Evolutionary conservation across 2,888 invertebrate genomes (phyloP).

Genomic region (Eutolmus rufibarbis): DNA sequence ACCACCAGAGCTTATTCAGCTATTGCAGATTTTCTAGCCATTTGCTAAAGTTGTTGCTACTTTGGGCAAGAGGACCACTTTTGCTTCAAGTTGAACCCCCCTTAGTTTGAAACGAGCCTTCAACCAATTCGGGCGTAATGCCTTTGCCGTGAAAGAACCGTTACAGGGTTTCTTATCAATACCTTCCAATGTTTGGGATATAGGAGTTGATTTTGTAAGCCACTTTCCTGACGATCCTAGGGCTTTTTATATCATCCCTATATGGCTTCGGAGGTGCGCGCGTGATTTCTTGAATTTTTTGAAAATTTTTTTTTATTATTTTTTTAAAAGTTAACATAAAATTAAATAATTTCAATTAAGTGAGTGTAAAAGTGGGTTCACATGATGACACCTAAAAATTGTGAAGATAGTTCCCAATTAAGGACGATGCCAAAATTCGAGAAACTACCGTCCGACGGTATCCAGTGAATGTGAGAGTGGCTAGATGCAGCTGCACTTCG

Average conservation of each 20-base stretch:
- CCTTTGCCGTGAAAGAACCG: conserved; percentile 4
- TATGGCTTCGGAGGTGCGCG: neutral
- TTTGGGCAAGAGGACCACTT: neutral
- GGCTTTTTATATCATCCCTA: neutral
- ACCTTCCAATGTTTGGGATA: neutral
- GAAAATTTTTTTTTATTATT: neutral
- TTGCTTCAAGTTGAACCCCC: conserved; percentile 18
- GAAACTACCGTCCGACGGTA: neutral
- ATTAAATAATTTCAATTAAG: neutral
- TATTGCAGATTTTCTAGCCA: neutral
- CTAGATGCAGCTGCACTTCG: neutral
- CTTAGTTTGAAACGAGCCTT: conserved; percentile 27
- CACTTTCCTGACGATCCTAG: neutral
- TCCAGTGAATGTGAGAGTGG: conserved; percentile 3
- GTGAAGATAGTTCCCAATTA: neutral
- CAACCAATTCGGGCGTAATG: conserved; percentile 15
- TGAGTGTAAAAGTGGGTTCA: neutral
- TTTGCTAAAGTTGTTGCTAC: neutral
- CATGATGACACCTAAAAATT: conserved; percentile 3
- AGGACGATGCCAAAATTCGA: neutral
- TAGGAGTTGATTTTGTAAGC: neutral
- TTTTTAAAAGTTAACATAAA: neutral
- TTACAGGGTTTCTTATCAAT: neutral
- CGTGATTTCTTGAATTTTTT: neutral
- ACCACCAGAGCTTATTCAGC: conserved; percentile 8